A percentile compares a stretch with the other conserved stretches of the same genome.
Evolutionary conservation across 2,888 invertebrate genomes (phyloP).

Genomic region (Leucania comma): DNA sequence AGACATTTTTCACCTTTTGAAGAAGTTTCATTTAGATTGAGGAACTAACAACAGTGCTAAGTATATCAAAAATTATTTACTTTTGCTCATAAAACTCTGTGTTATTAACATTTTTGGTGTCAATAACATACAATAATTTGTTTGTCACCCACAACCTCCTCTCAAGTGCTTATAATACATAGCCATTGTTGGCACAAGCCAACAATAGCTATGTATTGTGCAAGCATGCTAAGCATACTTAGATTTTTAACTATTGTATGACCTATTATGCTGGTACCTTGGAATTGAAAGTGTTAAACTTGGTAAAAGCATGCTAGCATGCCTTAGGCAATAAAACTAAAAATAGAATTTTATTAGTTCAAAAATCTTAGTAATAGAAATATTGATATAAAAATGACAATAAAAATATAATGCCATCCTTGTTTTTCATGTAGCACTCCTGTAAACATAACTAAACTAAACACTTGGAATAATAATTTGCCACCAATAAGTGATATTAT

Average conservation of each 20-base stretch:
- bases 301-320: background rate
- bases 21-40: background rate
- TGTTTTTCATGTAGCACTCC: conserved; percentile 5
- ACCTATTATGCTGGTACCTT: too few relatives aligned
- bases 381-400: background rate
- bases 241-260: too few relatives aligned
- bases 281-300: too few relatives aligned
- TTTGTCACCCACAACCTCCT: too few relatives aligned
- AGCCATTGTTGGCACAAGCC: too few relatives aligned
- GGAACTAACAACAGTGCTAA: background rate
- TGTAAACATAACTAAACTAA: conserved; percentile 2
- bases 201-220: too few relatives aligned
- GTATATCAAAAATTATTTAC: background rate
- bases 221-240: too few relatives aligned
- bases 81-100: background rate
- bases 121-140: too few relatives aligned
- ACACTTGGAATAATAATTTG: background rate
- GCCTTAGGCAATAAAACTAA: background rate
- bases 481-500: background rate
- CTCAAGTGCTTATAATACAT: too few relatives aligned
- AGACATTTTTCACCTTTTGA: background rate
- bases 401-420: background rate
- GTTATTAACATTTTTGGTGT: background rate
- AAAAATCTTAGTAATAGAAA: background rate
- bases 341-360: background rate